Base-by-base conservation (phyloP, 2,888 invertebrate species). In the Clunio marinus region DNA sequence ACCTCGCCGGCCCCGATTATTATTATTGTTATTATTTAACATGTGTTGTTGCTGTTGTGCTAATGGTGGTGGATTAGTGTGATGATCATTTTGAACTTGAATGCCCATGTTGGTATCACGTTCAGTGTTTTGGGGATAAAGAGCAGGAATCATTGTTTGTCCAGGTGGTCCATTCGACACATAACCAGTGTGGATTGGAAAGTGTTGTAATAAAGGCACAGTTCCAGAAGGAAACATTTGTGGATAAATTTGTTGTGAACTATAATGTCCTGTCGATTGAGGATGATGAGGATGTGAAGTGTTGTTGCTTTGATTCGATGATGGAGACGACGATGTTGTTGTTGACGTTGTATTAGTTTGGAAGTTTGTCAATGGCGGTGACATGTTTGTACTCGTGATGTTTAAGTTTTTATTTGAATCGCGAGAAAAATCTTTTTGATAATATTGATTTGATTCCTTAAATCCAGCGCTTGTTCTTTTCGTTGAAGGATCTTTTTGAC, bases 121-220 rank as follows among this genome's bases (percentile, higher is more conserved):
- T 8, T 51, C 51, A 8, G 13, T 22, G 51, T 51, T 17, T n/a
- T 51, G 51, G 27, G 5, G 8, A 15, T 57, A 57, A 24, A 15
- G 13, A 5, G 57, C 10, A 8, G 60, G 35, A 37, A 60, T 32
- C 60, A 60, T 60, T 28, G 28, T 32, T 13, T 60, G 60, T 2
- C 60, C 35, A 10, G 32, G 32, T 13, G 37, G 37, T 2, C n/a
- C 58, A 20, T 15, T 13, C 8, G 13, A n/a, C 35, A 60, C 32
- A 15, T 25, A 60, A 22, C 60, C 27, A 2, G 32, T 15, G 15
- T 60, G 60, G 2, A 60, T 60, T 20, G 32, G 35, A 35, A 7
- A 35, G 17, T 37, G 35, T 35, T n/a, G 28, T 15, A 60, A 32
- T 60, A 60, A 35, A 37, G 60, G 60, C 60, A 60, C 60, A 57